Percentiles rank a stretch among this genome's conserved stretches.
phyloP scores from a whole-genome alignment of 2,888 invertebrate species.

The Andrena dorsata region DNA sequence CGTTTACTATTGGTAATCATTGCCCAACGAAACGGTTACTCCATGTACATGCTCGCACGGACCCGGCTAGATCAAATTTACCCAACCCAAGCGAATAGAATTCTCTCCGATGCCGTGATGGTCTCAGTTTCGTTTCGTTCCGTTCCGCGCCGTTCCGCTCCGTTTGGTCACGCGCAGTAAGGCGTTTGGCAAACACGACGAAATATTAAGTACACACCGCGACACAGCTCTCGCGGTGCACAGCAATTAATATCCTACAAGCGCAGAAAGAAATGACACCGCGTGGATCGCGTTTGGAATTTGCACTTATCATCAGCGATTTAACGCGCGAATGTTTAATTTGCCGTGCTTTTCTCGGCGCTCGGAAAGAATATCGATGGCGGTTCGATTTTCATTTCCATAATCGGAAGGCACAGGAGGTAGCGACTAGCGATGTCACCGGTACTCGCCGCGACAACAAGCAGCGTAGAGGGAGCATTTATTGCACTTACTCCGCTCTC shows the following conservation, averaged over 20 bases:
- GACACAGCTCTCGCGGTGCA: neutral
- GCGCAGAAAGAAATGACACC: no score
- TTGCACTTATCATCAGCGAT: no score
- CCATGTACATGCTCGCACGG: neutral
- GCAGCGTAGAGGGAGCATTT: neutral
- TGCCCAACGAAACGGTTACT: constrained; percentile 57
- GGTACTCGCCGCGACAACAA: constrained; percentile 3
- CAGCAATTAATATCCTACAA: neutral
- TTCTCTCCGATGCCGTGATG: neutral
- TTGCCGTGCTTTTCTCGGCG: neutral
- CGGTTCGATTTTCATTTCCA: constrained; percentile 3
- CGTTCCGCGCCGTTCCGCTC: neutral
- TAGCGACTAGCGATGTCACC: neutral
- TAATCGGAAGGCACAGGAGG: neutral
- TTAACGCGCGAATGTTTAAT: neutral
- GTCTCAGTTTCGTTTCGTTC: neutral
- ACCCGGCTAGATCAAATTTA: constrained; percentile 46
- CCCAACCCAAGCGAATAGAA: constrained; percentile 21
- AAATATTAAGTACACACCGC: constrained; percentile 5
- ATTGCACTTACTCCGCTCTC: neutral
- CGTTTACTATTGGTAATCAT: constrained; percentile 59
- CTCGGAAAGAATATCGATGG: neutral
- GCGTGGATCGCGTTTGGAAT: no score
- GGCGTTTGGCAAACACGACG: constrained; percentile 22
- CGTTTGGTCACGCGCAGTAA: constrained; percentile 12